These are phyloP conservation scores for Marisa cornuarietis DNA, from an alignment of 1,140 invertebrate species.

Conservation along the genomic window DNA sequence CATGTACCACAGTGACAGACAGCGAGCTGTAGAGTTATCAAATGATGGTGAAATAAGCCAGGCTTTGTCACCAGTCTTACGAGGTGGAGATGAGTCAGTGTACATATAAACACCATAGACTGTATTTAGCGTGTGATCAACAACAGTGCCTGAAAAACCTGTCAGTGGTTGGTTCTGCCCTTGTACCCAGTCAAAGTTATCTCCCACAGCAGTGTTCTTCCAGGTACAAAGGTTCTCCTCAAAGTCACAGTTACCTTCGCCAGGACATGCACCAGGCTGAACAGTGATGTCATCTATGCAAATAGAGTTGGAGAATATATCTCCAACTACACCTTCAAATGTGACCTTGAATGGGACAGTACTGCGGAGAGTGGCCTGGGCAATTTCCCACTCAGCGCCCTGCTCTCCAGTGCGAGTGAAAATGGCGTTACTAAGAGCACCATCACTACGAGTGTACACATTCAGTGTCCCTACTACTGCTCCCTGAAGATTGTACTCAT, in stretches of 20 bases:
- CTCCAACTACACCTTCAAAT: conserved; percentile 57
- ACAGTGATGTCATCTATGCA: conserved; percentile 54
- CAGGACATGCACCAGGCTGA: conserved; percentile 22
- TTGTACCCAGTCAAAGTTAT: conserved; percentile 58
- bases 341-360: conserved; percentile 34
- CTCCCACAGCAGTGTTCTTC: conserved; percentile 44
- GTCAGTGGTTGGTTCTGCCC: conserved; percentile 38
- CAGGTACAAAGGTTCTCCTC: conserved; percentile 55
- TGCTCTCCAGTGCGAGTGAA: conserved; percentile 37
- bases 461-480: conserved; percentile 43
- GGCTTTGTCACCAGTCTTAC: conserved; percentile 49
- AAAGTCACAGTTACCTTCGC: conserved; percentile 55
- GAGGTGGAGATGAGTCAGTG: conserved; percentile 56
- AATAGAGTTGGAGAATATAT: conserved; percentile 41
- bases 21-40: conserved; percentile 43
- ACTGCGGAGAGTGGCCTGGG: conserved; percentile 33
- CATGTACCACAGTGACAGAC: conserved; percentile 75
- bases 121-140: conserved; percentile 61
- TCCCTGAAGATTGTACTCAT: conserved; percentile 64
- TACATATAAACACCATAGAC: conserved; percentile 59
- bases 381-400: conserved; percentile 45
- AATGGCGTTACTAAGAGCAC: not conserved
- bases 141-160: conserved; percentile 17
- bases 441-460: conserved; percentile 43
- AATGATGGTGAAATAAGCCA: conserved; percentile 46